These are phyloP conservation scores for Thunnus maccoyii DNA, from an alignment of 2,113 vertebrate species.

Conservation along the genomic window DNA sequence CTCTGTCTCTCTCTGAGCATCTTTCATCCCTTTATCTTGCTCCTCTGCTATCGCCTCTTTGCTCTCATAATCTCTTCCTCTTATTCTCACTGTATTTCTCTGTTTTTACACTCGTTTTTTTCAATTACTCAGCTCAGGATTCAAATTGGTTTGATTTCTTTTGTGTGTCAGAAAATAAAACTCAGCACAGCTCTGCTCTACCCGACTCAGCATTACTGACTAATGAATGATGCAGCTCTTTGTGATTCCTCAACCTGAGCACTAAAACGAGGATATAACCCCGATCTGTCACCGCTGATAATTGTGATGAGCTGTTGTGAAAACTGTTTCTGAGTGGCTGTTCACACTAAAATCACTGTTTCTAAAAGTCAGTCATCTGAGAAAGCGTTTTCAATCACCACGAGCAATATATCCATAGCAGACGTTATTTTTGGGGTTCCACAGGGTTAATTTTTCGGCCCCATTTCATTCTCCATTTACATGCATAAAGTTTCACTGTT, in stretches of 20 bases:
- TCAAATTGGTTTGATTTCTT: neutral
- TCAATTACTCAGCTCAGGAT: neutral
- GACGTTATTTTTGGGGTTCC: constrained; percentile 46
- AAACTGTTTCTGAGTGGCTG: constrained; percentile 7
- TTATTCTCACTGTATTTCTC: neutral
- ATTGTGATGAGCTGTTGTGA: constrained; percentile 26
- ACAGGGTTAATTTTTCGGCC: constrained; percentile 47
- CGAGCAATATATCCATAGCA: neutral
- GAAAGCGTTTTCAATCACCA: constrained; percentile 4
- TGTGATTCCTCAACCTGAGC: constrained; percentile 31
- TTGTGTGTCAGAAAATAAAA: constrained; percentile 11
- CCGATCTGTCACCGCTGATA: constrained; percentile 39
- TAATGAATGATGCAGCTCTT: constrained; percentile 41
- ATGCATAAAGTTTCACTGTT: constrained; percentile 55
- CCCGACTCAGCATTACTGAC: constrained; percentile 28
- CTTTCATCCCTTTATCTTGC: constrained; percentile 38
- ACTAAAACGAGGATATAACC: constrained; percentile 33
- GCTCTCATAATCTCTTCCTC: constrained; percentile 11
- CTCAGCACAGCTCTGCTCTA: constrained; percentile 10
- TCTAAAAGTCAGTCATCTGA: constrained; percentile 27
- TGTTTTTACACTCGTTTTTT: neutral
- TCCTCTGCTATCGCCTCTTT: constrained; percentile 14
- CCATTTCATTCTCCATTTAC: constrained; percentile 55
- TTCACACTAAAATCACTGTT: too few species aligned
- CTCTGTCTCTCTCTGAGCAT: constrained; percentile 42